Base-by-base conservation (phyloP, 2,797 vertebrate genomes). In the Characodon lateralis region DNA sequence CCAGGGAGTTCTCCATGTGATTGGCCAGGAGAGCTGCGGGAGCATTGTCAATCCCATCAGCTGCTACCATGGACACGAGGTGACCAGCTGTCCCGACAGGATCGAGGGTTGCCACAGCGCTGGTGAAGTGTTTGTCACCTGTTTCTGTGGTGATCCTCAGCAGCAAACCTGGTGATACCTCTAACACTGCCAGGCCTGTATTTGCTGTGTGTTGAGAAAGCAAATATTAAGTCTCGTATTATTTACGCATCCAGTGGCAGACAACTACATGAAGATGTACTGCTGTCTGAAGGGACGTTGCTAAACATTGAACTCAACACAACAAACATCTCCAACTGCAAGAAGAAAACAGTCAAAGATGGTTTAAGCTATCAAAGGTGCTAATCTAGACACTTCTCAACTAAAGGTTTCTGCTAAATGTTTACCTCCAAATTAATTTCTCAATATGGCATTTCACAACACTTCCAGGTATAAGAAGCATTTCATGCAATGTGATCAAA, bases 21-120 rank as follows among this genome's bases (percentile, higher is more conserved):
- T 96, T 96, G 87, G 95, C 95, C 85, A 96, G 82, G 61, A 96
- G 93, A 24, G 95, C 95, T 0, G 83, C 92, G 72, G 96, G 95
- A 43, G 94, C 87, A 26, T 96, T 94, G 28, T 28, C 68, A 13
- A 95, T 88, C 6, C 96, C 96, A n/a, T 96, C 89, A 26, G 95
- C 89, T 24, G 93, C 92, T 69, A 94, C 94, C 41, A 95, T 95
- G 85, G 95, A 96, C 71, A 96, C 94, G 14, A 96, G 92, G 81
- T 96, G 95, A 16, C 96, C 96, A 0, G 96, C 95, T 12, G 95
- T 93, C 48, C 88, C 88, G 0, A 93, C 79, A 0, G 95, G 87
- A 78, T 96, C 94, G 3, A 96, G 93, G 71, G 7, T 76, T 7
- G 43, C 73, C 0, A 83, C 87, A 0, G 95, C 93, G 6, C 80